These are phyloP conservation scores for Clepsis dumicolana DNA, from an alignment of 2,888 invertebrate genomes.

Conservation along the genomic window DNA sequence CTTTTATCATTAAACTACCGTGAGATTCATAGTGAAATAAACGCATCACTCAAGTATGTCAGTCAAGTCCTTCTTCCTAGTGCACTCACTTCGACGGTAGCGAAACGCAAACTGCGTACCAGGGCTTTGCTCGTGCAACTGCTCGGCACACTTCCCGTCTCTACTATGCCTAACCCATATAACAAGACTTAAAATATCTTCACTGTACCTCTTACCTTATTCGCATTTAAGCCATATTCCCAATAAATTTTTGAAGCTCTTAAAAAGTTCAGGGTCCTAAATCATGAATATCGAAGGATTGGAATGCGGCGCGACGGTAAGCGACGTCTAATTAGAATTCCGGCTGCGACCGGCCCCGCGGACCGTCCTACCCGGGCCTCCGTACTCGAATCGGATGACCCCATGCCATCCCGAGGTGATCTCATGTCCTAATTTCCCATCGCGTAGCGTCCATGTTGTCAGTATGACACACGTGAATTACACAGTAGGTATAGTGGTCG, in stretches of 20 bases:
- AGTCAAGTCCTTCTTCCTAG: too few relatives aligned
- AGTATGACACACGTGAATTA: background rate
- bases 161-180: too few relatives aligned
- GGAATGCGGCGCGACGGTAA: conserved; percentile 15
- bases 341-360: background rate
- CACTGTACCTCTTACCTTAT: background rate
- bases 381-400: background rate
- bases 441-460: background rate
- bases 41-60: too few relatives aligned
- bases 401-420: background rate
- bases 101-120: too few relatives aligned
- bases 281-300: conserved; percentile 30
- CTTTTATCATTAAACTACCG: too few relatives aligned
- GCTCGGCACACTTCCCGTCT: too few relatives aligned
- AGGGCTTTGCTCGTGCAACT: too few relatives aligned
- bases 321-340: conserved; percentile 32
- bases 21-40: too few relatives aligned
- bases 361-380: background rate
- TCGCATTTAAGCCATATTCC: conserved; percentile 7
- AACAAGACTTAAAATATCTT: background rate
- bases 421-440: background rate
- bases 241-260: conserved; percentile 24
- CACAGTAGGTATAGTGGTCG: too few relatives aligned
- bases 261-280: conserved; percentile 19
- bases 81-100: too few relatives aligned